Percentiles rank a stretch among this genome's conserved stretches.
Evolutionary conservation across 2,113 vertebrate genomes (phyloP).

Genomic region (Cottus gobio): DNA sequence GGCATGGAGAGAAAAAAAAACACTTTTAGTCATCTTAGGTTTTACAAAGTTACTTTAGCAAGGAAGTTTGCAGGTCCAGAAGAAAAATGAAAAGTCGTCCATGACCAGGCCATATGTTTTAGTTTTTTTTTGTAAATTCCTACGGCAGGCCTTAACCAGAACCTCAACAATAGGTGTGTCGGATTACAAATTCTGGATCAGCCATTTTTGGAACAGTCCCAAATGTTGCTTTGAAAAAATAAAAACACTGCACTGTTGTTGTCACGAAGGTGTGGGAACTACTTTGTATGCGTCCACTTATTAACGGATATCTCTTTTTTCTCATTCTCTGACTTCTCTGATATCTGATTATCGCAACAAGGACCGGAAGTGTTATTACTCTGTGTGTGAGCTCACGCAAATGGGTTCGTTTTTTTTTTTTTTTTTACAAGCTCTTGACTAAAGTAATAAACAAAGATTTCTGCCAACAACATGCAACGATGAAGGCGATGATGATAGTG

Average conservation of each 20-base stretch:
- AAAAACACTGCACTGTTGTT: background rate
- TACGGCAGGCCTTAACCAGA: background rate
- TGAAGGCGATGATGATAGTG: slow-evolving; percentile 63
- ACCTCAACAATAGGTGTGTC: background rate
- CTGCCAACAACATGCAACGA: slow-evolving; percentile 43
- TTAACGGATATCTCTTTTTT: background rate
- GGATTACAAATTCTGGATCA: background rate
- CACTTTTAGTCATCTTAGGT: slow-evolving; percentile 15
- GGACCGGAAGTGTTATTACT: slow-evolving; percentile 2
- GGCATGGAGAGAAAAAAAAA: slow-evolving; percentile 27
- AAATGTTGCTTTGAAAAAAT: background rate
- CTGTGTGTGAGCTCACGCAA: background rate
- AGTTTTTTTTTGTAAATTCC: background rate
- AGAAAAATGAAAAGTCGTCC: background rate
- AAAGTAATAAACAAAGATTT: slow-evolving; percentile 53
- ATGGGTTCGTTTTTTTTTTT: slow-evolving; percentile 25
- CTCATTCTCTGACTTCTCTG: background rate
- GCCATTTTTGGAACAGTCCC: background rate
- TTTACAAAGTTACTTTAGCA: slow-evolving; percentile 43
- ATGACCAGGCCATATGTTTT: background rate
- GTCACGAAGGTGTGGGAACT: background rate
- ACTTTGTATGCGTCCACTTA: no score
- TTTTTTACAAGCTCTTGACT: slow-evolving; percentile 39
- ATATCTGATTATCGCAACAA: slow-evolving; percentile 17
- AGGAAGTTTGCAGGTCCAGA: slow-evolving; percentile 31